These are phyloP conservation scores for Atherinomorus stipes DNA, from an alignment of 2,113 vertebrate genomes.

Conservation along the genomic window DNA sequence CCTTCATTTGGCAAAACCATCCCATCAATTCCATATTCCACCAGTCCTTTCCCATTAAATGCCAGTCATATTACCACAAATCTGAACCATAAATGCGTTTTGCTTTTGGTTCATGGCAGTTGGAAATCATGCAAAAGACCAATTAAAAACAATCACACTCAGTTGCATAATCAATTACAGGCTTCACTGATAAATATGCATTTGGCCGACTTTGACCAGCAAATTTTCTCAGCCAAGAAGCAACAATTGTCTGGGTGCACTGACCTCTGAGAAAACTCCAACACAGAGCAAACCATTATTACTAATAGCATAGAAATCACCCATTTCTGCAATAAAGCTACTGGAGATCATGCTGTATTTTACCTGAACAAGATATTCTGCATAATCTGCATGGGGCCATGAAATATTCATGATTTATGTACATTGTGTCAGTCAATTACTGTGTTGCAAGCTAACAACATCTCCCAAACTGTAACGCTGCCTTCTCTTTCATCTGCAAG, in stretches of 20 bases:
- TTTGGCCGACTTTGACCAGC: conserved; percentile 2
- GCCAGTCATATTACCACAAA: conserved; percentile 10
- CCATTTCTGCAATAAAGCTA: neutral
- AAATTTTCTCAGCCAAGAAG: conserved; percentile 17
- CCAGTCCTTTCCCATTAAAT: conserved; percentile 17
- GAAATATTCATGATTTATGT: conserved; percentile 7
- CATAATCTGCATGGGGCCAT: neutral
- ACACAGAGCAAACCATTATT: conserved; percentile 1
- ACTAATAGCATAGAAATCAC: conserved; percentile 2
- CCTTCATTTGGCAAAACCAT: conserved; percentile 40
- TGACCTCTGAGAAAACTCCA: conserved; percentile 5
- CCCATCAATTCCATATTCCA: conserved; percentile 27
- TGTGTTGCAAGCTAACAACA: conserved; percentile 11
- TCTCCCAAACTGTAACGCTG: conserved; percentile 5
- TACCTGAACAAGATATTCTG: neutral
- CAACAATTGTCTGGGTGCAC: conserved; percentile 12
- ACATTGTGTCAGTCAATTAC: neutral
- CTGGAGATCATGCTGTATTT: neutral
- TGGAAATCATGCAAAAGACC: conserved; percentile 8
- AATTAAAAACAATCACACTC: conserved; percentile 44
- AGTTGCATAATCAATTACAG: conserved; percentile 20
- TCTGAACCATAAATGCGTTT: neutral
- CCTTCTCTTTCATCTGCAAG: conserved; percentile 35
- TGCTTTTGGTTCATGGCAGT: neutral
- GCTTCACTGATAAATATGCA: conserved; percentile 4